Evolutionary conservation across 2,888 invertebrate species (phyloP), one percentile per base, ranked within the genome.

Genomic region (Unio delphinus): DNA sequence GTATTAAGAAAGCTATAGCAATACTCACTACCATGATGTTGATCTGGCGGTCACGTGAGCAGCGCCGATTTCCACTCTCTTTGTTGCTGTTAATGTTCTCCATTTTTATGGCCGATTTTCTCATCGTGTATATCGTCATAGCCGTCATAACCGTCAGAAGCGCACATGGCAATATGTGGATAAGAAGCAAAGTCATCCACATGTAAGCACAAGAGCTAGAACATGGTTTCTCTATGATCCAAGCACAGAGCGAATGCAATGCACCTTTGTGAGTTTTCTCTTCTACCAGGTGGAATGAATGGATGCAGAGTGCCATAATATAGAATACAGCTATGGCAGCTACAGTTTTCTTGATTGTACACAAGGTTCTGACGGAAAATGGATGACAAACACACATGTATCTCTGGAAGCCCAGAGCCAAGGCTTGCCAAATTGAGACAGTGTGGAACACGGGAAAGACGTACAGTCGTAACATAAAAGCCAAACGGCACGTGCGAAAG

Each of bases 371-470:
- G 28, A 79, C 79, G 5, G 70, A 72, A 60, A 80, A 81, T 2
- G 81, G 81, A 56, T 80, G 76, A 68, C 81, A 81, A 20, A 81
- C 80, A 61, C 80, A 81, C 61, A 79, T 61, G 56, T 79, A 81
- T 57, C 81, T 62, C 59, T 81, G 81, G 23, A 75, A 60, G 0
- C 80, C 71, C 7, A 81, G 66, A 3, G 75, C 54, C 1, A 81
- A 74, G 0, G 80, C 80, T 69, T 80, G 71, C 81, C 81, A 81
- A 26, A 81, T 72, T 3, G 81, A 81, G 4, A 75, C 79, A 2
- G 81, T 81, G n/a, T 81, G 81, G 17, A 77, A 71, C 58, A 73
- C 74, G 4, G 56, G 69, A 18, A 73, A 73, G 23, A 77, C 26
- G 62, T 74, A 77, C 11, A 73, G 64, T 54, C 73, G 54, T 57